Evolutionary conservation across 1,140 invertebrate genomes (phyloP).

Genomic region (Pogonomyrmex californicus): DNA sequence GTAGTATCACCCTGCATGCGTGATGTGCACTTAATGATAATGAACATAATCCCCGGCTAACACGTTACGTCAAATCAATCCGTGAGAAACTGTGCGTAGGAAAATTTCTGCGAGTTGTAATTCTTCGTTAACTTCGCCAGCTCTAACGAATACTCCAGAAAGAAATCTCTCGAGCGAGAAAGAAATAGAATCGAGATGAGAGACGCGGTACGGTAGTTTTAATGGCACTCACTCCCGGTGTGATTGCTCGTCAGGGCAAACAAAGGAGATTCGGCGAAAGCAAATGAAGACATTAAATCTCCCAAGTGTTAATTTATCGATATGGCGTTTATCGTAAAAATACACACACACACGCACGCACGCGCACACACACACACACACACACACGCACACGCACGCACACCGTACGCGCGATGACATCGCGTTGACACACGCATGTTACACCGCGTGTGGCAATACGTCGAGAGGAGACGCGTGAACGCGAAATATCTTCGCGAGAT

Average conservation of each 20-base stretch:
- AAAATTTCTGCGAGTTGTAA: background rate
- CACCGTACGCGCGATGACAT: background rate
- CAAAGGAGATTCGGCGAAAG: background rate
- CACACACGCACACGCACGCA: background rate
- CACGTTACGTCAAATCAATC: conserved; percentile 9
- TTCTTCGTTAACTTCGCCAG: background rate
- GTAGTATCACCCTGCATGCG: conserved; percentile 3
- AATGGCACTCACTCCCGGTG: background rate
- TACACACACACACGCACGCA: background rate
- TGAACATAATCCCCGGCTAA: conserved; percentile 5
- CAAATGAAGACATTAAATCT: conserved; percentile 14
- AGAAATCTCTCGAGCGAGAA: background rate
- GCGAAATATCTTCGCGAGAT: conserved; percentile 3
- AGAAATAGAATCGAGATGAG: no score
- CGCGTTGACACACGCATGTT: background rate
- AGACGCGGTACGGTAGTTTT: background rate
- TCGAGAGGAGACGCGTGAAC: background rate
- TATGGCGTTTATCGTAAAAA: background rate
- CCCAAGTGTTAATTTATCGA: background rate
- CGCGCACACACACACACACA: background rate
- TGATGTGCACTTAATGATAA: conserved; percentile 23
- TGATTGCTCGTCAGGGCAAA: background rate
- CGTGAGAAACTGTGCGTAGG: background rate
- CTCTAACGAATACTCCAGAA: background rate
- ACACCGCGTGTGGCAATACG: background rate